Evolutionary conservation across 2,113 vertebrate genomes (phyloP).

Genomic region (Craseonycteris thonglongyai): DNA sequence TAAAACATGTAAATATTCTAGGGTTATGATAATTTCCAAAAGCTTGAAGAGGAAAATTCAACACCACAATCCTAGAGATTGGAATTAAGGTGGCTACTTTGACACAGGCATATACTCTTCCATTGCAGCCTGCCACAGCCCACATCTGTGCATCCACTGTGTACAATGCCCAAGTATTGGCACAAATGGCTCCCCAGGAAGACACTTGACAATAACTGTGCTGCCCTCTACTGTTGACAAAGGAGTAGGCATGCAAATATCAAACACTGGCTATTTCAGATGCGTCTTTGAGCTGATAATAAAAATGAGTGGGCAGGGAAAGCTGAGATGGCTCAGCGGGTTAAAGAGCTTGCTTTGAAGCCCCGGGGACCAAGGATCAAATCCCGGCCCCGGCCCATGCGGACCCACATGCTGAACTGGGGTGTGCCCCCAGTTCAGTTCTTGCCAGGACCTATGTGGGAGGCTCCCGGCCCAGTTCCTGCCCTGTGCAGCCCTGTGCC

Average conservation of each 20-base stretch:
- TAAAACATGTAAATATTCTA: neutral
- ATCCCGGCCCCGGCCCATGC: too few species aligned
- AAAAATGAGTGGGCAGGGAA: too few species aligned
- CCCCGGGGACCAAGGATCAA: too few species aligned
- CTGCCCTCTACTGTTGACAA: conserved; percentile 36
- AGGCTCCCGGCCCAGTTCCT: too few species aligned
- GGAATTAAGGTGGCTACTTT: neutral
- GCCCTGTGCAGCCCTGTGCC: too few species aligned
- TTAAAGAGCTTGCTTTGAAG: too few species aligned
- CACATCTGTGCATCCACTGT: neutral
- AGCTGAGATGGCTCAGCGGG: too few species aligned
- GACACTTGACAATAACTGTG: neutral
- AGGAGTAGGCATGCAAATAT: neutral
- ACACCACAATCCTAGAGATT: neutral
- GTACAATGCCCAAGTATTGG: accelerated
- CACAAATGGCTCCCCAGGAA: neutral
- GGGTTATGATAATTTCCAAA: neutral
- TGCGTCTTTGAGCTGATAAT: neutral
- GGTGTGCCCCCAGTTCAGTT: too few species aligned
- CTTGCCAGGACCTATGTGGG: too few species aligned
- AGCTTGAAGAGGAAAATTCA: neutral
- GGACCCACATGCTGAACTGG: too few species aligned
- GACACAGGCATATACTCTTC: neutral
- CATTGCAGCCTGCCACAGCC: neutral
- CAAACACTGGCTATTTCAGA: neutral